Evolutionary conservation across 2,113 vertebrate species (phyloP).

Genomic region (Mesitornis unicolor): DNA sequence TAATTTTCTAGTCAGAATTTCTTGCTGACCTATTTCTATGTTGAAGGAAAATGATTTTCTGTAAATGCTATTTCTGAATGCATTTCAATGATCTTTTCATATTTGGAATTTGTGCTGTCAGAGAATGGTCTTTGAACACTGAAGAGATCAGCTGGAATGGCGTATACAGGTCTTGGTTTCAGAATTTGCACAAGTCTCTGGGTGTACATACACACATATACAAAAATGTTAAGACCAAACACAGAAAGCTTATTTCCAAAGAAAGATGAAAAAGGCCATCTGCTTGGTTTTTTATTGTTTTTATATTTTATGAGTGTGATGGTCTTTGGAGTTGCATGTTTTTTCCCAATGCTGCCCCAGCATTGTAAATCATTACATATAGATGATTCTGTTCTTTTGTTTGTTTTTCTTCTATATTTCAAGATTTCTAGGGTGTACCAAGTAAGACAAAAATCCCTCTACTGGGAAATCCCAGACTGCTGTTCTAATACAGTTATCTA

Average conservation of each 20-base stretch:
- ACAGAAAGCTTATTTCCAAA: background rate
- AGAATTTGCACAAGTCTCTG: background rate
- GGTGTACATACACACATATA: too few species aligned
- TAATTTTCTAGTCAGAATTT: background rate
- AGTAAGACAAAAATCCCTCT: background rate
- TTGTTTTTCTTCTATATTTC: background rate
- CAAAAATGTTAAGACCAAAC: background rate
- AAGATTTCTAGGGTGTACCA: background rate
- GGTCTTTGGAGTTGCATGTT: background rate
- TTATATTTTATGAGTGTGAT: background rate
- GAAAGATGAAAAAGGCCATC: background rate
- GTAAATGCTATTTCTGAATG: background rate
- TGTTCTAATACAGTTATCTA: background rate
- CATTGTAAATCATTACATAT: background rate
- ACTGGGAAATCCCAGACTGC: background rate
- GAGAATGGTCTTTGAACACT: background rate
- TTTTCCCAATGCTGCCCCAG: background rate
- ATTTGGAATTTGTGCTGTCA: background rate
- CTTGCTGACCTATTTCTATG: background rate
- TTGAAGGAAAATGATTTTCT: background rate
- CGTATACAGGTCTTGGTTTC: background rate
- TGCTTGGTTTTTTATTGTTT: background rate
- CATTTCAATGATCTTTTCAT: background rate
- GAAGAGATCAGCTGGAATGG: background rate
- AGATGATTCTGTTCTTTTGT: background rate